Base-by-base conservation (phyloP, 2,888 invertebrate genomes). In the Synergus japonicus region DNA sequence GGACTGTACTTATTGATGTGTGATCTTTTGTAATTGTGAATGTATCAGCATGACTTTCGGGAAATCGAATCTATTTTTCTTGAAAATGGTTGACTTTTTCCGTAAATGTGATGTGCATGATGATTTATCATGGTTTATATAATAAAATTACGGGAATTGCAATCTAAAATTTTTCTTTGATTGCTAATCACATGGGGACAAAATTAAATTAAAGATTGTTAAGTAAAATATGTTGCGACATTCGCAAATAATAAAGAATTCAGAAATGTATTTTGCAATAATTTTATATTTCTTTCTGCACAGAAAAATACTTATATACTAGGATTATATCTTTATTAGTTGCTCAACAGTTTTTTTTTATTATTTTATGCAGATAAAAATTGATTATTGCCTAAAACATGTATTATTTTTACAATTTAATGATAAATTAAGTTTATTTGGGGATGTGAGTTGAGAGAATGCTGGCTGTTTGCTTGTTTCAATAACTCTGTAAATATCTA, bases 401-500 rank as follows among this genome's bases (percentile, higher is more conserved):
- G 18, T 60, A 4, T 49, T n/a, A 7, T 49, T 15, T 49, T 15
- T 15, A 49, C 7, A 49, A 15, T n/a, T n/a, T 15, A 49, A 15
- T 49, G 15, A 49, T 49, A 49, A 49, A 22, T 73, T 1, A 73
- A 54, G n/a, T 73, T 29, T n/a, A 15, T 29, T 54, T 54, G 73
- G n/a, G 10, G 54, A 41, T 54, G 37, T 73, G 73, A 73, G 49
- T 73, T 49, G 54, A 54, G 44, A 67, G 46, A 67, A 67, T 67
- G 67, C 54, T 41, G 54, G 10, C 29, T 73, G 73, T 73, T 73
- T 54, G 73, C 54, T 73, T 73, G 54, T 73, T 73, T 54, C 37
- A 37, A 73, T 64, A 76, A 63, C 29, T 76, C 22, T 63, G 60
- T 63, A 76, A 76, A 64, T 76, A 76, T 64, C 58, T 76, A 60